Base-by-base conservation (phyloP, 2,113 vertebrate species). In the Theristicus caerulescens region DNA sequence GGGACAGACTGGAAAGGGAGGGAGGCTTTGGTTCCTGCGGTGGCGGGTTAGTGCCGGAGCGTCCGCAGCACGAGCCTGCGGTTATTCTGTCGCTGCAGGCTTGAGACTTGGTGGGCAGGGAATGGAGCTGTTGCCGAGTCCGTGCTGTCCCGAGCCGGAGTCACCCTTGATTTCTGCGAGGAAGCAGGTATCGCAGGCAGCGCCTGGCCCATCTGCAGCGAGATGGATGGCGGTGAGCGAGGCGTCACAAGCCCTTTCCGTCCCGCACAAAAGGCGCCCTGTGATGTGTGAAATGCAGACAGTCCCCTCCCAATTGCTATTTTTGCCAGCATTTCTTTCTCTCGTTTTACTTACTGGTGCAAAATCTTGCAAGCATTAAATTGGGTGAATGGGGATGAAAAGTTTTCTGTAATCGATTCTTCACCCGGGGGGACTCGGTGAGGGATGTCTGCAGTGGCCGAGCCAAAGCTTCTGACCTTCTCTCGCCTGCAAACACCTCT, bases 261-360 rank as follows among this genome's bases (percentile, higher is more conserved):
- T 95, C 59, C 89, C 91, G 90, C 46, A 76, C 54, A 21, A 70
- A 67, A 94, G 82, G 71, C 0, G 0, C 42, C 40, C 67, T 65
- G 46, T 71, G 59, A 94, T 51, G 51, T 67, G 54, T 94, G 79
- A 94, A 88, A 85, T 71, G 71, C 81, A 82, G 66, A 61, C 71
- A 82, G 36, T 86, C 24, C 44, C 26, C 64, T 77, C 64, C 76
- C 17, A 49, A 10, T 4, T 1, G 7, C 59, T 73, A 51, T 83
- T 95, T 97, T 65, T 94, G 59, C 51, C 59, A 83, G 71, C 7
- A 14, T 87, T 96, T 84, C 71, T 67, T 93, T 49, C 46, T 77
- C 52, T 80, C 2, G 0, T 52, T 79, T 84, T 55, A 58, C 78
- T 82, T 85, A 82, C 10, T 70, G 34, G 17, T 84, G 40, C 67